phyloP scores from a whole-genome alignment of 2,113 vertebrate species.

The Aythya baeri region DNA sequence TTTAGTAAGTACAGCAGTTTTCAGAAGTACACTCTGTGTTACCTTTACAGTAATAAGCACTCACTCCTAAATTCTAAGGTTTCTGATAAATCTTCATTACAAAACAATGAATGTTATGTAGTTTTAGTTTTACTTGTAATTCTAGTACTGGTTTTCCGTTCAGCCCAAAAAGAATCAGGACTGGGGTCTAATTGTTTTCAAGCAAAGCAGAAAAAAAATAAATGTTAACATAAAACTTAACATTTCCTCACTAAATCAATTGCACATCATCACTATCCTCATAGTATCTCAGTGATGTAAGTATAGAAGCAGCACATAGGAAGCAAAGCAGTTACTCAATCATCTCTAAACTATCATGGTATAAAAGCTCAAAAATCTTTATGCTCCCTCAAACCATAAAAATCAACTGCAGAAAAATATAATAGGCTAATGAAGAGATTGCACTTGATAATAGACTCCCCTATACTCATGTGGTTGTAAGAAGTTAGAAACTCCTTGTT shows the following conservation, averaged over 20 bases:
- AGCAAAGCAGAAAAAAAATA: not conserved
- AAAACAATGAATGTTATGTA: not conserved
- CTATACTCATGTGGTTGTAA: not conserved
- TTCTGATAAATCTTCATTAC: not conserved
- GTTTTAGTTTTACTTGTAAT: not conserved
- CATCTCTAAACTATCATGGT: not conserved
- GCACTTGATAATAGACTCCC: not conserved
- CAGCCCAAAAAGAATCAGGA: not conserved
- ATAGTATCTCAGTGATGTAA: not conserved
- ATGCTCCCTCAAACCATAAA: not conserved
- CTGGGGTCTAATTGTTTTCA: not conserved
- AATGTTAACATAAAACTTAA: not conserved
- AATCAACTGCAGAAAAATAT: not conserved
- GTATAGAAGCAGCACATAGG: not conserved
- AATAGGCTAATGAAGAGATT: not conserved
- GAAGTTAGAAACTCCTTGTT: not conserved
- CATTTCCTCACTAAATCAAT: not conserved
- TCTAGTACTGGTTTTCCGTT: not conserved
- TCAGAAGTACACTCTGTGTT: not conserved
- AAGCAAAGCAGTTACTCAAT: not conserved
- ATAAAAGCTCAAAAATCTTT: not conserved
- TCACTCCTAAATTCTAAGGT: accelerated
- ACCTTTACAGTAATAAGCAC: not conserved
- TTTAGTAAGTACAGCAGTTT: not conserved
- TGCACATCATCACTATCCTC: not conserved